A percentile compares a stretch with the other conserved stretches of the same genome.
Evolutionary conservation across 2,888 invertebrate species (phyloP).

Genomic region (Protophormia terraenovae): DNA sequence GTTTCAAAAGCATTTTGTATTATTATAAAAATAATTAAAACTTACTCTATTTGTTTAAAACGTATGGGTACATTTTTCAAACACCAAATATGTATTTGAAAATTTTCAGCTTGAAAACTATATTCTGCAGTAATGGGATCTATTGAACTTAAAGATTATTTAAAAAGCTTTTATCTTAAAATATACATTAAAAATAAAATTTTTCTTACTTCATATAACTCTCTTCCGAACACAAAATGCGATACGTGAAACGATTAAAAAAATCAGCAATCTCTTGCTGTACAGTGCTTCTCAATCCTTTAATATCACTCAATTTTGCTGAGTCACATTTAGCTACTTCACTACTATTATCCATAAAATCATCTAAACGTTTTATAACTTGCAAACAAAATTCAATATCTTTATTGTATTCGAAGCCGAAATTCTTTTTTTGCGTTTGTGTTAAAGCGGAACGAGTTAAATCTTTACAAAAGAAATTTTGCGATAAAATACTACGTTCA

Average conservation of each 20-base stretch:
- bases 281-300: slow-evolving; percentile 61
- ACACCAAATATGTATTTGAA: slow-evolving; percentile 76
- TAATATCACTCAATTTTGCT: slow-evolving; percentile 62
- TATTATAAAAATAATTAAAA: slow-evolving; percentile 6
- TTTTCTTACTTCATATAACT: slow-evolving; percentile 75
- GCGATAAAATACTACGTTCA: slow-evolving; percentile 74
- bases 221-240: slow-evolving; percentile 73
- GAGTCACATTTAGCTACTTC: not conserved
- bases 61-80: slow-evolving; percentile 75
- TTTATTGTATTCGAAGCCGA: slow-evolving; percentile 70
- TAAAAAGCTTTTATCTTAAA: not conserved
- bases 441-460: slow-evolving; percentile 68
- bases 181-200: not conserved
- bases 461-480: slow-evolving; percentile 73
- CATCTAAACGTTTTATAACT: slow-evolving; percentile 64
- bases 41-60: slow-evolving; percentile 73
- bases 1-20: not conserved
- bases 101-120: slow-evolving; percentile 70
- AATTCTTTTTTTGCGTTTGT: slow-evolving; percentile 58
- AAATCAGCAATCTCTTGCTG: slow-evolving; percentile 70
- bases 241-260: slow-evolving; percentile 75
- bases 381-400: slow-evolving; percentile 65
- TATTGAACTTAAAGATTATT: slow-evolving; percentile 65
- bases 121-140: slow-evolving; percentile 73
- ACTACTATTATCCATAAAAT: slow-evolving; percentile 63